phyloP scores from a whole-genome alignment of 2,888 invertebrate genomes.

The Drosophila paucipuncta region DNA sequence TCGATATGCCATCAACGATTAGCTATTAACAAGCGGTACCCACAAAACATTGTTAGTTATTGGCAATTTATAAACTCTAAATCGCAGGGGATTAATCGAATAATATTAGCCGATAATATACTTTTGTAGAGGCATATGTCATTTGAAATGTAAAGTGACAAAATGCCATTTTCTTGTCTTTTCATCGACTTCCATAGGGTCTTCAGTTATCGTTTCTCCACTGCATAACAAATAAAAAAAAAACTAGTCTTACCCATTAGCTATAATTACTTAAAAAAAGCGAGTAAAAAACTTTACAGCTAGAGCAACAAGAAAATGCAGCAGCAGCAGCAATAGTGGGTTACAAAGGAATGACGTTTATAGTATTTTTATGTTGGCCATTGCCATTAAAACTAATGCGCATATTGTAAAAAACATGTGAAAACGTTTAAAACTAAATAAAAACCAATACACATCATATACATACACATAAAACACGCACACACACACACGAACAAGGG shows the following conservation, averaged over 20 bases:
- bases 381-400: constrained; percentile 61
- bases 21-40: not conserved
- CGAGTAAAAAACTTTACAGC: constrained; percentile 3
- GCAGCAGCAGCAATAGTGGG: constrained; percentile 2
- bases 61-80: not conserved
- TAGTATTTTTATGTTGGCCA: constrained; percentile 56
- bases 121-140: not conserved
- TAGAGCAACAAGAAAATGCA: constrained; percentile 1
- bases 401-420: constrained; percentile 56
- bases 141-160: not conserved
- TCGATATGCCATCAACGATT: not conserved
- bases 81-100: not conserved
- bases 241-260: constrained; percentile 17
- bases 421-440: constrained; percentile 64
- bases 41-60: not conserved
- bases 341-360: constrained; percentile 41
- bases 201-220: not conserved
- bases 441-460: constrained; percentile 41
- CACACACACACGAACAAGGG: constrained; percentile 6
- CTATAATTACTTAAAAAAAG: not conserved
- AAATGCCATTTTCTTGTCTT: not conserved
- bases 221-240: not conserved
- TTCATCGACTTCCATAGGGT: not conserved
- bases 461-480: not conserved
- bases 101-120: not conserved